Conservation (phyloP, 2,113 vertebrate species). For the Hemicordylus capensis region DNA sequence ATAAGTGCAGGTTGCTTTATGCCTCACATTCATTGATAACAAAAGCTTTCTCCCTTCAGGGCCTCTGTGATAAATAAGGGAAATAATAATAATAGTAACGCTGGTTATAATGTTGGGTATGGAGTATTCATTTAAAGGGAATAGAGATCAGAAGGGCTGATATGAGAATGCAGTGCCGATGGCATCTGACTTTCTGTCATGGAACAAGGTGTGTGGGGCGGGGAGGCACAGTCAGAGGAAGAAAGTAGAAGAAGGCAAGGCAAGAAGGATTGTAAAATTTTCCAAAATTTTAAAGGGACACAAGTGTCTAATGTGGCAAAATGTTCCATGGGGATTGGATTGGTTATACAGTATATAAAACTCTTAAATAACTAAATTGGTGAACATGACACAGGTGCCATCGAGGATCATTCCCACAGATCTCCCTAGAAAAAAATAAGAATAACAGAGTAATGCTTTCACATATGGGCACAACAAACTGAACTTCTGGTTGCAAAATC, state of each 20-base stretch:
- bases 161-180: not conserved
- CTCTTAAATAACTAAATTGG: not conserved
- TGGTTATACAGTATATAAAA: not conserved
- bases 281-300: not conserved
- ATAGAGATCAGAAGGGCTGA: conserved; percentile 20
- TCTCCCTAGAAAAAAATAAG: not conserved
- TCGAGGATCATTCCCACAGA: not conserved
- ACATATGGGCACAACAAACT: too few relatives aligned
- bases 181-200: conserved; percentile 8
- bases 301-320: not conserved
- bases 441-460: not conserved
- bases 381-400: not conserved
- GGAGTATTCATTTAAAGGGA: conserved; percentile 46
- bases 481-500: not conserved
- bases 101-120: conserved; percentile 52
- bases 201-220: conserved; percentile 15
- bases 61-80: conserved; percentile 64
- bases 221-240: conserved; percentile 7
- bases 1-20: conserved; percentile 72
- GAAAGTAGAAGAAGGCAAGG: not conserved
- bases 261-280: too few relatives aligned
- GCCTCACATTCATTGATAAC: conserved; percentile 56
- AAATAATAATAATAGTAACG: conserved; percentile 51
- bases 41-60: conserved; percentile 68
- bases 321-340: not conserved